Evolutionary conservation across 2,797 vertebrate genomes (phyloP).

Genomic region (Enteromius argenteus): DNA sequence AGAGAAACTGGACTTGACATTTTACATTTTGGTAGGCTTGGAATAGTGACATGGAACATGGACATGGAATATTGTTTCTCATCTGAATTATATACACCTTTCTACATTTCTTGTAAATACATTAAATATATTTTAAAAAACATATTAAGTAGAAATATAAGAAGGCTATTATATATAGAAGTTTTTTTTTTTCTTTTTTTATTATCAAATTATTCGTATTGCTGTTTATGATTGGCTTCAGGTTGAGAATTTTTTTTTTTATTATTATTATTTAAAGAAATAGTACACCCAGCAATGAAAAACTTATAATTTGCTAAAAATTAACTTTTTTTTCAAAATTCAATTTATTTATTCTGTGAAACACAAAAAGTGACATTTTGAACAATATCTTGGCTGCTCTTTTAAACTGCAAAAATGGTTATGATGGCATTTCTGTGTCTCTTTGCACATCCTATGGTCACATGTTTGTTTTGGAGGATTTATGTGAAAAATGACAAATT

Average conservation of each 20-base stretch:
- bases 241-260: constrained; percentile 73
- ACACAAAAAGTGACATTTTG: constrained; percentile 20
- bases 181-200: constrained; percentile 70
- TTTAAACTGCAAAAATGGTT: not conserved
- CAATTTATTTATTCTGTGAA: constrained; percentile 28
- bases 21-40: constrained; percentile 68
- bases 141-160: constrained; percentile 72
- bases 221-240: constrained; percentile 62
- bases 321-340: not conserved
- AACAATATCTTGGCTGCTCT: not conserved
- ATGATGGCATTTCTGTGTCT: not conserved
- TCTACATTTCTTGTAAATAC: constrained; percentile 78
- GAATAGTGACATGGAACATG: too few relatives aligned
- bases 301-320: not conserved
- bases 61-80: constrained; percentile 75
- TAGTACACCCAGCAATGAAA: not conserved
- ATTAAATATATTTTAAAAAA: constrained; percentile 73
- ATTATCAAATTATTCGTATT: constrained; percentile 73
- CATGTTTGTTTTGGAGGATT: not conserved
- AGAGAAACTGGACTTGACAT: constrained; percentile 82
- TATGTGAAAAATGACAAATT: not conserved
- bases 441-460: not conserved
- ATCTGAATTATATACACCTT: constrained; percentile 69
- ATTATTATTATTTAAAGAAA: constrained; percentile 48
- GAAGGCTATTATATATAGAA: not conserved